Base-by-base conservation (phyloP, 2,113 vertebrate genomes). In the Thunnus thynnus region DNA sequence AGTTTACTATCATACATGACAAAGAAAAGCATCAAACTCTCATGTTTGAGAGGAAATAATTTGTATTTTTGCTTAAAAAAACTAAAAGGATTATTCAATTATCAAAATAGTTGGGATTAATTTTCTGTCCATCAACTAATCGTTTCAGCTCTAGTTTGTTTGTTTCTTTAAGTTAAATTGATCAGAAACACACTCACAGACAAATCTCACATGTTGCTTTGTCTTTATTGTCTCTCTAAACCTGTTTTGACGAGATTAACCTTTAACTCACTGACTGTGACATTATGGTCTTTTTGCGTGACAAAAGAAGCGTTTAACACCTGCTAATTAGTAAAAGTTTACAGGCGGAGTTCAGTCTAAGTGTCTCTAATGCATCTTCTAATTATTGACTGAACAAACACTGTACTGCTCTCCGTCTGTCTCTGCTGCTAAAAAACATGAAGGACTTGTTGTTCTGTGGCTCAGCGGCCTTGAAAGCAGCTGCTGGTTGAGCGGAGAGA, bases 321-420 rank as follows among this genome's bases (percentile, higher is more conserved):
- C 79, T 73, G 68, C 64, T 68, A n/a, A 75, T 80, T 52, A 80
- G 68, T 32, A 30, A 74, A 54, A 66, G 76, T 61, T 50, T 5
- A 0, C 5, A 25, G 2, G 51, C 11, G 30, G 11, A 50, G 1
- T 46, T 68, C 60, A 22, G 13, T 14, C 0, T 7, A 25, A 77
- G 32, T 17, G 58, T 46, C 64, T 61, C 16, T 46, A 52, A 64
- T 44, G 66, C 72, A 14, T 64, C 80, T 2, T 51, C 57, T 30
- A 8, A 30, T 63, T 44, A 54, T 7, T 14, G 1, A 30, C 18
- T 30, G 36, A 0, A n/a, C 3, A n/a, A 72, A 75, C 61, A 0
- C 25, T 11, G 4, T 1, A 50, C 88, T 22, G 71, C 71, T 66
- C 76, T 77, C 76, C 85, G 79, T 82, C 81, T 88, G 81, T 62